A percentile compares a stretch with the other conserved stretches of the same genome.
Evolutionary conservation across 2,797 vertebrate genomes (phyloP).

Genomic region (Denticeps clupeoides): DNA sequence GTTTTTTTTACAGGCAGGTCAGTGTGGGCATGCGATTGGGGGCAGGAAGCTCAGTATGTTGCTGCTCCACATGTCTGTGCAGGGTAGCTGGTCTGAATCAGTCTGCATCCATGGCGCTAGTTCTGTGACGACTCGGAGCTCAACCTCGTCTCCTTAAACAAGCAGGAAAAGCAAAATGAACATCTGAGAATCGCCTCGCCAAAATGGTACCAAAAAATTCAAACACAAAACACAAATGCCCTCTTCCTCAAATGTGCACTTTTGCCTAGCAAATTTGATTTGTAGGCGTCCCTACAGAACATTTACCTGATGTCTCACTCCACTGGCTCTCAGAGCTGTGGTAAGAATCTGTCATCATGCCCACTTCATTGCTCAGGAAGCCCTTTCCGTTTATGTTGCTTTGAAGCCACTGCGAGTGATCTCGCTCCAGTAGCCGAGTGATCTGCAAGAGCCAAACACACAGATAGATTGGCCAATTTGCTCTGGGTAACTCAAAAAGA

Average conservation of each 20-base stretch:
- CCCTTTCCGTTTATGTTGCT: slow-evolving; percentile 53
- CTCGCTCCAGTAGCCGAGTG: slow-evolving; percentile 51
- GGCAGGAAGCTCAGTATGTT: too few relatives aligned
- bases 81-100: too few relatives aligned
- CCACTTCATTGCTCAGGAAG: slow-evolving; percentile 69
- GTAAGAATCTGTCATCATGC: slow-evolving; percentile 29
- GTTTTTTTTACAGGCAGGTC: too few relatives aligned
- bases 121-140: slow-evolving; percentile 2
- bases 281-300: too few relatives aligned
- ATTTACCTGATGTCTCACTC: slow-evolving; percentile 63
- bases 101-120: too few relatives aligned
- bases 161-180: neutral
- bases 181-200: neutral
- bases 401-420: slow-evolving; percentile 50
- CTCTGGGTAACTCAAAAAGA: slow-evolving; percentile 25
- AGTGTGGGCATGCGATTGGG: too few relatives aligned
- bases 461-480: slow-evolving; percentile 7
- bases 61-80: too few relatives aligned
- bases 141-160: neutral
- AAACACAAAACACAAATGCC: neutral
- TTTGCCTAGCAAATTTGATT: too few relatives aligned
- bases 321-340: slow-evolving; percentile 52
- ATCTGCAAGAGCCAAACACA: slow-evolving; percentile 41
- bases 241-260: neutral
- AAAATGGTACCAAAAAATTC: neutral